These are phyloP conservation scores for Machaerirhynchus nigripectus DNA, from an alignment of 2,113 vertebrate species.

Conservation along the genomic window DNA sequence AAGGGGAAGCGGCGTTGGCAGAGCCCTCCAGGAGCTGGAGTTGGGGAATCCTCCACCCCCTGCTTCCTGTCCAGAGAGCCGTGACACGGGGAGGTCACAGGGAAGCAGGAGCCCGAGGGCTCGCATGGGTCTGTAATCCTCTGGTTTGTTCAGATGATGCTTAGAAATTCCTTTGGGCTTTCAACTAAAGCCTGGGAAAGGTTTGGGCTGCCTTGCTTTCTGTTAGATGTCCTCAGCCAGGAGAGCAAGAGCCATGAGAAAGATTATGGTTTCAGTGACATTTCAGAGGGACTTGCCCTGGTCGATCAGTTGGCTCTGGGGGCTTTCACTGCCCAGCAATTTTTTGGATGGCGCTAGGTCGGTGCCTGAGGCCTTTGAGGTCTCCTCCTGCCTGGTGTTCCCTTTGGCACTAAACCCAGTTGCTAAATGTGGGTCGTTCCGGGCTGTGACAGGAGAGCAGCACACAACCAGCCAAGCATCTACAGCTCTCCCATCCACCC, in stretches of 20 bases:
- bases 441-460: neutral
- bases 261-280: neutral
- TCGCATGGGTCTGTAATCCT: fast-evolving
- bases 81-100: neutral
- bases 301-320: neutral
- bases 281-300: neutral
- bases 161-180: neutral
- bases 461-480: neutral
- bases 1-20: neutral
- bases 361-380: neutral
- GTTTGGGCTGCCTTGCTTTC: neutral
- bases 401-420: neutral
- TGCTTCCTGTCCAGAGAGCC: neutral
- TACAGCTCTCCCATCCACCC: neutral
- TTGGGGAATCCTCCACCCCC: neutral
- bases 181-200: neutral
- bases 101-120: neutral
- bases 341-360: neutral
- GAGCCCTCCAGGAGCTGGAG: neutral
- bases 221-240: neutral
- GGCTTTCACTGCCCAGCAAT: neutral
- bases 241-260: neutral
- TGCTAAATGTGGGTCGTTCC: neutral
- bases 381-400: neutral
- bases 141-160: neutral